These are phyloP conservation scores for Marisa cornuarietis DNA, from an alignment of 1,140 invertebrate genomes.

Conservation along the genomic window DNA sequence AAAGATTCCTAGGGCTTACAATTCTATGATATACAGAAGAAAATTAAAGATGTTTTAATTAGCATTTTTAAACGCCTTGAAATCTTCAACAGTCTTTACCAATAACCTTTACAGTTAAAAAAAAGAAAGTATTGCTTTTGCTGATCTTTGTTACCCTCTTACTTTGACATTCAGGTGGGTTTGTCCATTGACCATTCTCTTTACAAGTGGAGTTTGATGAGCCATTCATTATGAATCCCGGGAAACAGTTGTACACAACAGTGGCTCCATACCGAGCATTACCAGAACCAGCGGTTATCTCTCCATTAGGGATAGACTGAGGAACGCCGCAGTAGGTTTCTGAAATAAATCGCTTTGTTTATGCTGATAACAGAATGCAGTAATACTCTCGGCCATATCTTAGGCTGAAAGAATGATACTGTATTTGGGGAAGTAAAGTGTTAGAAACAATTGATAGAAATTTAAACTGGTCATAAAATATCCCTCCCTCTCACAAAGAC, in stretches of 20 bases:
- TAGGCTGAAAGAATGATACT: too few species aligned
- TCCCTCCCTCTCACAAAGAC: too few species aligned
- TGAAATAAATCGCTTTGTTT: not conserved
- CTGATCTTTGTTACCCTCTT: not conserved
- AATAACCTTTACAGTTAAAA: too few species aligned
- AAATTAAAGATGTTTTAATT: not conserved
- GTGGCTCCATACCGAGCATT: not conserved
- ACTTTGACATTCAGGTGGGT: conserved; percentile 6
- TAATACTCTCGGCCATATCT: too few species aligned
- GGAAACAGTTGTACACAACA: conserved; percentile 3
- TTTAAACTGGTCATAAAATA: too few species aligned
- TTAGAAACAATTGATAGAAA: too few species aligned
- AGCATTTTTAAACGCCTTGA: too few species aligned
- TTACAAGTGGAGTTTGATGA: conserved; percentile 2
- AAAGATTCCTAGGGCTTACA: not conserved
- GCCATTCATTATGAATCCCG: not conserved
- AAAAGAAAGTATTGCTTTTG: too few species aligned
- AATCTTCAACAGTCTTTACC: too few species aligned
- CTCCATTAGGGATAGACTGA: not conserved
- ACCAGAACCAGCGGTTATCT: not conserved
- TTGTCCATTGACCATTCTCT: not conserved
- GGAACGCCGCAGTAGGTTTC: conserved; percentile 18
- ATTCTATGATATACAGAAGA: not conserved
- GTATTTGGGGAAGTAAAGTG: too few species aligned
- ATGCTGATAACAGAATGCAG: too few species aligned